A percentile compares a stretch with the other conserved stretches of the same genome.
Evolutionary conservation across 2,888 invertebrate species (phyloP).

Genomic region (Aspidiotus rigidus): DNA sequence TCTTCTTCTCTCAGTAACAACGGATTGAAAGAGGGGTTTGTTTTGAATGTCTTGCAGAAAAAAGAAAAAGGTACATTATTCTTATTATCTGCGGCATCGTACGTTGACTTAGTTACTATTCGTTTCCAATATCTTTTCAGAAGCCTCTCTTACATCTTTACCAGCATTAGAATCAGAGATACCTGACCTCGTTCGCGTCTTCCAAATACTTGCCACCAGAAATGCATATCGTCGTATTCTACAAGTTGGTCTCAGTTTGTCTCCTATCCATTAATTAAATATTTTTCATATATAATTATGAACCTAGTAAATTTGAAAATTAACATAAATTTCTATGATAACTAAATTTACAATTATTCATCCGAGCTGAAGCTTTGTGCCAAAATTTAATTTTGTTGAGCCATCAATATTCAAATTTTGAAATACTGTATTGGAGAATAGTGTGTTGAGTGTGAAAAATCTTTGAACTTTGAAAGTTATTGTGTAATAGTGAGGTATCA

Average conservation of each 20-base stretch:
- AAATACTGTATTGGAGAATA: too few species aligned
- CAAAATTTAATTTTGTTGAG: too few species aligned
- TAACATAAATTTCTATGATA: too few species aligned
- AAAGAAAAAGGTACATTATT: slow-evolving; percentile 25
- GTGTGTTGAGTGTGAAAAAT: too few species aligned
- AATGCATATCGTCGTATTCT: slow-evolving; percentile 25
- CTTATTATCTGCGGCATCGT: too few species aligned
- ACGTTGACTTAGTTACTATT: neutral
- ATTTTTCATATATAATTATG: neutral
- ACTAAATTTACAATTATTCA: too few species aligned
- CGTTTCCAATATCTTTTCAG: neutral
- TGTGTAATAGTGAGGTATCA: too few species aligned
- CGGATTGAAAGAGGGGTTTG: slow-evolving; percentile 18
- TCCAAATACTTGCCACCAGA: slow-evolving; percentile 23
- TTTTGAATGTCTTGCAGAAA: slow-evolving; percentile 22
- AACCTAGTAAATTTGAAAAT: too few species aligned
- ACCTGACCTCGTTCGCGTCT: slow-evolving; percentile 19
- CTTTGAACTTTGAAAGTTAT: too few species aligned
- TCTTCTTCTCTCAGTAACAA: slow-evolving; percentile 14
- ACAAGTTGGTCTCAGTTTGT: neutral
- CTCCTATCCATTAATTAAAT: neutral
- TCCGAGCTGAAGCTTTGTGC: too few species aligned
- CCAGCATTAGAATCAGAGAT: slow-evolving; percentile 17
- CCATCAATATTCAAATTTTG: too few species aligned
- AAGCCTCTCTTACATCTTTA: neutral